These are phyloP conservation scores for Solenodon paradoxus DNA, from an alignment of 2,113 vertebrate genomes.

Conservation along the genomic window DNA sequence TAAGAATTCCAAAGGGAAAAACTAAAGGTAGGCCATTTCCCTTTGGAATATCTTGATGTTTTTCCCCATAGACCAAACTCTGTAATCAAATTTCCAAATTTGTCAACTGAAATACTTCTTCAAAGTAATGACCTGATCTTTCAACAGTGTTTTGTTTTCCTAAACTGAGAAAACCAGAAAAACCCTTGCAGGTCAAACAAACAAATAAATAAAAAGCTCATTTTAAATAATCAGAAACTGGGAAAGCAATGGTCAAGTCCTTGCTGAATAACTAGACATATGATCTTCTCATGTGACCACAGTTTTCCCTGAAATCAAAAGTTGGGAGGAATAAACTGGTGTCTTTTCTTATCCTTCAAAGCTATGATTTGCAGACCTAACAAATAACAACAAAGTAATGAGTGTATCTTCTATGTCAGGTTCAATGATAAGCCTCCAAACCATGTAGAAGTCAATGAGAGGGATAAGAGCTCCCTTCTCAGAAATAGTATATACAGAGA, in stretches of 20 bases:
- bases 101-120: neutral
- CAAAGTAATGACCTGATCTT: constrained; percentile 18
- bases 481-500: neutral
- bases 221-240: neutral
- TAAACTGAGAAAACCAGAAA: neutral
- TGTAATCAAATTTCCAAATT: neutral
- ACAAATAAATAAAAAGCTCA: neutral
- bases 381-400: neutral
- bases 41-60: neutral
- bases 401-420: neutral
- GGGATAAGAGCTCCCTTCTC: neutral
- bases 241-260: neutral
- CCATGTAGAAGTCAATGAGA: neutral
- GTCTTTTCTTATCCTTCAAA: neutral
- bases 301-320: neutral
- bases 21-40: neutral
- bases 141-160: neutral
- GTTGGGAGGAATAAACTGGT: neutral
- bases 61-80: neutral
- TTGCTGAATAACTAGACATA: neutral
- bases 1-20: constrained; percentile 12
- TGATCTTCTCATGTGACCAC: neutral
- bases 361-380: neutral
- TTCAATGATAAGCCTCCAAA: neutral
- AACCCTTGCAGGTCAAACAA: neutral